Evolutionary conservation across 2,888 invertebrate species (phyloP).

Genomic region (Podabrus alpinus): DNA sequence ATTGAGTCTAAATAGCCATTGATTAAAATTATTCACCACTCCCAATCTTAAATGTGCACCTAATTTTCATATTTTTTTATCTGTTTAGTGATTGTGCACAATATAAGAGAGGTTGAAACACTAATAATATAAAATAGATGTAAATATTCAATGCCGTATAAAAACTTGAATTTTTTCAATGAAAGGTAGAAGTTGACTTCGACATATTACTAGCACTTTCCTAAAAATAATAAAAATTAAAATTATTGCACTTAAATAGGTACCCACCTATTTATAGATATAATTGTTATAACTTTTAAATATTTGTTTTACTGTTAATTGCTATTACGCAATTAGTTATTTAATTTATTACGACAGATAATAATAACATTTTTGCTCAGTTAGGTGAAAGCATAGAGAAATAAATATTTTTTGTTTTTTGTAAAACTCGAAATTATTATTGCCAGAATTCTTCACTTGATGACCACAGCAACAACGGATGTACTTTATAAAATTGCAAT

Average conservation of each 20-base stretch:
- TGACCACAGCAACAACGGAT: too few species aligned
- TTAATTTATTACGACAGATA: background rate
- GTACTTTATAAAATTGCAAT: too few species aligned
- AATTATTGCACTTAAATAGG: too few species aligned
- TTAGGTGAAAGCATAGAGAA: background rate
- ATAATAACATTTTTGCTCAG: background rate
- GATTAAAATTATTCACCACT: too few species aligned
- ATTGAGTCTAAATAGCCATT: too few species aligned
- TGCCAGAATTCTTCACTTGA: too few species aligned
- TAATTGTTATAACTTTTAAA: background rate
- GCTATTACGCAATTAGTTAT: background rate
- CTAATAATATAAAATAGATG: background rate
- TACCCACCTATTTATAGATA: too few species aligned
- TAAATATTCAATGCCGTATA: background rate
- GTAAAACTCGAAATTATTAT: too few species aligned
- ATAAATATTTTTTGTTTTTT: too few species aligned
- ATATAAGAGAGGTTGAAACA: background rate
- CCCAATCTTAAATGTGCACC: background rate
- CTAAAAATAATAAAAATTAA: too few species aligned
- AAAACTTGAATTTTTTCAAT: too few species aligned
- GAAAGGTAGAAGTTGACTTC: background rate
- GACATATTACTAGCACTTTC: too few species aligned
- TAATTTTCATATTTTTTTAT: background rate
- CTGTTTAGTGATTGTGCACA: background rate
- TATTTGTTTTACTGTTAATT: background rate